Conservation (phyloP, 2,888 invertebrate genomes). For the Leptinotarsa juncta region DNA sequence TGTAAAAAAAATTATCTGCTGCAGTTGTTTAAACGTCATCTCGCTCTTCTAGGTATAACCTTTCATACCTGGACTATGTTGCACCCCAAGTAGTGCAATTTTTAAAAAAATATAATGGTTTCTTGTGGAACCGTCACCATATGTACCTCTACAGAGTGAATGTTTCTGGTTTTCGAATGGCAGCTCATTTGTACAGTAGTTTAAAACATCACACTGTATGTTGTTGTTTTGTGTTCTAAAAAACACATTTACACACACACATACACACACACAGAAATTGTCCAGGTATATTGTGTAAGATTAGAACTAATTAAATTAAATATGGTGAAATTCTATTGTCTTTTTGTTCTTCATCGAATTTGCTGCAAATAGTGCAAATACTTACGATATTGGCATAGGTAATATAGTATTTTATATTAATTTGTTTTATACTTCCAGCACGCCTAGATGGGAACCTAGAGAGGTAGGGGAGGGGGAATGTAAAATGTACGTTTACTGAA, state of each 20-base stretch:
- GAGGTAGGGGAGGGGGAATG: too few species aligned
- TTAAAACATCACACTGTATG: conserved; percentile 55
- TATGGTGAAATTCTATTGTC: conserved; percentile 43
- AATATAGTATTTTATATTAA: conserved; percentile 42
- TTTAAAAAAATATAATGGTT: conserved; percentile 52
- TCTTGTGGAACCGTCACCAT: conserved; percentile 63
- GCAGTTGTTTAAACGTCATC: neutral
- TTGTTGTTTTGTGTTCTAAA: conserved; percentile 51
- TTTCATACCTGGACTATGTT: conserved; percentile 39
- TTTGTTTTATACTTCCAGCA: conserved; percentile 29
- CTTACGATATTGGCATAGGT: conserved; percentile 37
- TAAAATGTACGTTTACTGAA: too few species aligned
- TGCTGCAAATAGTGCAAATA: conserved; percentile 33
- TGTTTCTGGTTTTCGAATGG: conserved; percentile 60
- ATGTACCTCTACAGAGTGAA: conserved; percentile 65
- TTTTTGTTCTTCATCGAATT: conserved; percentile 44
- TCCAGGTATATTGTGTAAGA: conserved; percentile 44
- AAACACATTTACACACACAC: conserved; percentile 43
- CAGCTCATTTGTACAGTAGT: conserved; percentile 64
- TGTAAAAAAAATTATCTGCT: neutral
- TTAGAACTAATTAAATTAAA: conserved; percentile 43
- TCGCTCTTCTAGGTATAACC: conserved; percentile 3
- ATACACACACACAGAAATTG: conserved; percentile 43
- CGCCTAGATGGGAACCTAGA: neutral
- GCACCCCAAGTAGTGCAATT: conserved; percentile 60